A percentile compares a stretch with the other conserved stretches of the same genome.
phyloP scores from a whole-genome alignment of 2,888 invertebrate species.

The Mimas tiliae region DNA sequence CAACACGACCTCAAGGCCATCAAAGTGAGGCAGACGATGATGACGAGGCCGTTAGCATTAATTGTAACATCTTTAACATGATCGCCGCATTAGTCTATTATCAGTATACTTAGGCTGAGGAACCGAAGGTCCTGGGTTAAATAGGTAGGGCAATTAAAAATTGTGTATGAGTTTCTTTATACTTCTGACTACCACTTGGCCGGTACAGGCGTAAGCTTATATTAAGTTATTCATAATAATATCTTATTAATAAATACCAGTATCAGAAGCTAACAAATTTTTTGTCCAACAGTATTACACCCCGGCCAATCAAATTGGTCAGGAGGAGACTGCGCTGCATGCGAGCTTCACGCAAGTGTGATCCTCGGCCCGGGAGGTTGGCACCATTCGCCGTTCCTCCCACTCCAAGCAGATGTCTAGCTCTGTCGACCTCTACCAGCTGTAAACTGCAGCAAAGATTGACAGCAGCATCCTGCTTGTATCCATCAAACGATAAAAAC shows the following conservation, averaged over 20 bases:
- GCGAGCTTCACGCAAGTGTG: constrained; percentile 95
- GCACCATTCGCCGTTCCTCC: constrained; percentile 64
- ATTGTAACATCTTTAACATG: too few relatives aligned
- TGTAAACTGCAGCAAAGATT: constrained; percentile 48
- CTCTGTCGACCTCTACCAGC: constrained; percentile 67
- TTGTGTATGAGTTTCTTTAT: too few relatives aligned
- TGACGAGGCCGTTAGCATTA: too few relatives aligned
- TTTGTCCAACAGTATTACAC: constrained; percentile 89
- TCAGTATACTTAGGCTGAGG: too few relatives aligned
- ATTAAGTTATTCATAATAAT: neutral
- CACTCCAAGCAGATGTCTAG: constrained; percentile 57
- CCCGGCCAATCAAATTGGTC: constrained; percentile 90
- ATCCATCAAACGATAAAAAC: neutral
- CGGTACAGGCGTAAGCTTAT: too few relatives aligned
- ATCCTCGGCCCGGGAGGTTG: constrained; percentile 77
- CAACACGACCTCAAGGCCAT: too few relatives aligned
- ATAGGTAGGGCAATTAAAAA: too few relatives aligned
- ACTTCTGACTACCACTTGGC: too few relatives aligned
- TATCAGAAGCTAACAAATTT: neutral
- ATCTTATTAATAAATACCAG: neutral
- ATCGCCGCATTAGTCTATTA: too few relatives aligned
- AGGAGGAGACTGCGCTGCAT: constrained; percentile 89
- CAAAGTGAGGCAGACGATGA: too few relatives aligned
- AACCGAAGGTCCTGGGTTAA: too few relatives aligned
- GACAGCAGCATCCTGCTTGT: neutral